Evolutionary conservation across 2,113 vertebrate species (phyloP).

Genomic region (Peromyscus californicus): DNA sequence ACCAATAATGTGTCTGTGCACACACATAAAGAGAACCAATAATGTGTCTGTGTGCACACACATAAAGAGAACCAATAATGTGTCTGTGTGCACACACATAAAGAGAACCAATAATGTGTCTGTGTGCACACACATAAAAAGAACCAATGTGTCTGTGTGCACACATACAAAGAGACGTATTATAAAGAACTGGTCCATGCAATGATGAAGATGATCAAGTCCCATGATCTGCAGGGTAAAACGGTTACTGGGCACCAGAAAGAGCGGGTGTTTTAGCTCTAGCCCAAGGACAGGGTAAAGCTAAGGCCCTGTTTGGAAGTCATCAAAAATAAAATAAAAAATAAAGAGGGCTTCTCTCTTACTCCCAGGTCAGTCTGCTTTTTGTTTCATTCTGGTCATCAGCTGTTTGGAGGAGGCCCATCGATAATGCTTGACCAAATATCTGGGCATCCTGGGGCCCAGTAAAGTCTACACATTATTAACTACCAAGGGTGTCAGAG

Average conservation of each 20-base stretch:
- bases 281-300: neutral
- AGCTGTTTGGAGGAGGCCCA: neutral
- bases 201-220: neutral
- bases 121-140: no score
- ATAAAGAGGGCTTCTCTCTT: neutral
- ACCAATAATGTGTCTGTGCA: no score
- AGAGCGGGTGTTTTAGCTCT: neutral
- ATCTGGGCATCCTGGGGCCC: neutral
- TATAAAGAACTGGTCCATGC: neutral
- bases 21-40: neutral
- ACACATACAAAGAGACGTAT: neutral
- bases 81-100: no score
- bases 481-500: neutral
- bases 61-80: no score
- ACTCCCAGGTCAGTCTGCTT: neutral
- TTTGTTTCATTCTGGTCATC: neutral
- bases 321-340: no score
- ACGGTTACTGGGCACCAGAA: neutral
- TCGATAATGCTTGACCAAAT: neutral
- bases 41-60: neutral
- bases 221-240: neutral
- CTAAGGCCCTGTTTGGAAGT: neutral
- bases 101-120: no score
- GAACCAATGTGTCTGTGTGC: no score
- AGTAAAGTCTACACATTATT: neutral